These are phyloP conservation scores for Metopolophium dirhodum DNA, from an alignment of 1,140 invertebrate genomes.

Conservation along the genomic window DNA sequence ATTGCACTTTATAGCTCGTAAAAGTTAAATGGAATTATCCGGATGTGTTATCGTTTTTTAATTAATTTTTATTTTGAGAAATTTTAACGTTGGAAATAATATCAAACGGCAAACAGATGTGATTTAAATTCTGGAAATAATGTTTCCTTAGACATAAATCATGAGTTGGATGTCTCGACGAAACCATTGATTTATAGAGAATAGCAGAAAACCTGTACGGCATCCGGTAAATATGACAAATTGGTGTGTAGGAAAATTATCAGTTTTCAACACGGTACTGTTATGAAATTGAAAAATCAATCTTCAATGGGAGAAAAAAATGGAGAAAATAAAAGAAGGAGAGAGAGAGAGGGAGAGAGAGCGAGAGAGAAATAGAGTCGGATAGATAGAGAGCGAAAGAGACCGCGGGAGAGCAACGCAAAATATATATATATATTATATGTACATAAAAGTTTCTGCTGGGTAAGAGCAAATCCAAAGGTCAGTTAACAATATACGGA, in stretches of 20 bases:
- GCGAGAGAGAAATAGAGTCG: background rate
- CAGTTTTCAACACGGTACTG: background rate
- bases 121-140: background rate
- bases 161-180: background rate
- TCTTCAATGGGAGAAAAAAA: background rate
- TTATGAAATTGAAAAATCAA: constrained; percentile 29
- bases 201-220: background rate
- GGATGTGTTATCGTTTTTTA: background rate
- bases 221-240: constrained; percentile 33
- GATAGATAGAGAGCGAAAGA: background rate
- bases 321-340: background rate
- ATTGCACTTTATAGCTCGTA: background rate
- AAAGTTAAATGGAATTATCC: background rate
- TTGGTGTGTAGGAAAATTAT: background rate
- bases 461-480: background rate
- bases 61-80: background rate
- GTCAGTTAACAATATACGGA: constrained; percentile 20
- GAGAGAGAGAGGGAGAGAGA: background rate
- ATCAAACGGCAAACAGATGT: background rate
- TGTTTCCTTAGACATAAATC: background rate
- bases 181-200: background rate
- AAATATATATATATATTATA: background rate
- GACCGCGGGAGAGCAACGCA: background rate
- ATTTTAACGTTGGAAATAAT: background rate
- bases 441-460: background rate